A percentile compares a stretch with the other conserved stretches of the same genome.
Conservation (phyloP, 2,113 vertebrate species). For the Phocoena sinus region DNA sequence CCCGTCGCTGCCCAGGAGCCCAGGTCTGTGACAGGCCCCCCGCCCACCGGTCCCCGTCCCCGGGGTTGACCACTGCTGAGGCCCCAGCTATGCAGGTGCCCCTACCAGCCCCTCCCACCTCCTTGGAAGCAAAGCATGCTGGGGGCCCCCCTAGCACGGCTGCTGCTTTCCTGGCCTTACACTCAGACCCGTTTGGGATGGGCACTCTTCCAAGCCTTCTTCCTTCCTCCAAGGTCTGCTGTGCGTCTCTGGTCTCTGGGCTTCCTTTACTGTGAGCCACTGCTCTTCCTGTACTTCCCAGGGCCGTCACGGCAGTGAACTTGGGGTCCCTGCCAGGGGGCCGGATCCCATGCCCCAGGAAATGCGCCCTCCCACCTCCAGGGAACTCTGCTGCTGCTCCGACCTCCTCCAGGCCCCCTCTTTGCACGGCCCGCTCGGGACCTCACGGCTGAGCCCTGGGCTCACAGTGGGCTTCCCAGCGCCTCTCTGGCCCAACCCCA, state of each 20-base stretch:
- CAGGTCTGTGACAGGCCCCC: not conserved
- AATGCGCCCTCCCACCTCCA: not conserved
- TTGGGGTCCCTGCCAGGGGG: not conserved
- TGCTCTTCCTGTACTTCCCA: rapidly evolving
- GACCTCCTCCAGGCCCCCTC: not conserved
- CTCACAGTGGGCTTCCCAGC: not conserved
- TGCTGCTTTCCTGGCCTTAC: not conserved
- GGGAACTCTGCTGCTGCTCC: not conserved
- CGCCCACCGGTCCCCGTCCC: not conserved
- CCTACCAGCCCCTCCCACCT: rapidly evolving
- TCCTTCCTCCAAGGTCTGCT: rapidly evolving
- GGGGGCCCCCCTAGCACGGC: rapidly evolving
- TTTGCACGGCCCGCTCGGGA: not conserved
- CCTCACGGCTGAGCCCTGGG: rapidly evolving
- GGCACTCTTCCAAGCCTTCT: too few species aligned
- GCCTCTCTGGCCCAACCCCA: too few species aligned
- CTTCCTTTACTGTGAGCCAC: rapidly evolving
- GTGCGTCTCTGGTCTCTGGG: rapidly evolving
- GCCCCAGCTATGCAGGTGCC: rapidly evolving
- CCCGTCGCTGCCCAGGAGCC: not conserved
- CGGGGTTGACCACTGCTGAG: rapidly evolving
- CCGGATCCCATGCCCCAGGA: not conserved
- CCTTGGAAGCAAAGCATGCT: rapidly evolving
- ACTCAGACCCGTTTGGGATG: rapidly evolving
- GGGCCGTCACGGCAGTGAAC: not conserved